Evolutionary conservation across 92 coral and sea anemone genomes (phyloP).

Genomic region (Palythoa caribaeorum): DNA sequence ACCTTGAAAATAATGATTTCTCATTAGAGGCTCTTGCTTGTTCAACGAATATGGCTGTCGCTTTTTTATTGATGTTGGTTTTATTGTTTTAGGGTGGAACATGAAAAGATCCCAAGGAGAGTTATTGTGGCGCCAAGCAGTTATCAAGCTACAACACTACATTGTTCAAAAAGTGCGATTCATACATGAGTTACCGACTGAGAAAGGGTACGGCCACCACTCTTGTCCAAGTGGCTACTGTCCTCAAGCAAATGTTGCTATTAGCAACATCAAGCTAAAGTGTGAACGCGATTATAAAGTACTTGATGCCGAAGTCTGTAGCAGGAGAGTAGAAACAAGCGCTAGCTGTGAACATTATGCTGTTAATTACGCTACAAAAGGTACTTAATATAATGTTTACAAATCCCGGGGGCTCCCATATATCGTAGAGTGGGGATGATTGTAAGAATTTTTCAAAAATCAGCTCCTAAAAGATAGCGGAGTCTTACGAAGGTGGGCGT

Average conservation of each 20-base stretch:
- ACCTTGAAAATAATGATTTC: no score
- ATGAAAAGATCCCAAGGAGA: slow-evolving; percentile 85
- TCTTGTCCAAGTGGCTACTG: neutral
- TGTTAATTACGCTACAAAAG: slow-evolving; percentile 28
- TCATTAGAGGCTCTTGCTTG: no score
- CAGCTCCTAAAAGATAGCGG: no score
- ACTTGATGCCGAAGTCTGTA: slow-evolving; percentile 60
- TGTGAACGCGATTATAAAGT: slow-evolving; percentile 13
- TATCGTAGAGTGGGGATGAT: no score
- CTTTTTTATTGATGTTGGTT: neutral
- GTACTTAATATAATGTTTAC: neutral
- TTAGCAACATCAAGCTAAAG: slow-evolving; percentile 8
- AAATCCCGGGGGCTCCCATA: no score
- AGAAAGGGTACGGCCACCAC: neutral
- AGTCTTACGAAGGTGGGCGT: no score
- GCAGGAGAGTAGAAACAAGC: slow-evolving; percentile 46
- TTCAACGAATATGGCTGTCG: no score
- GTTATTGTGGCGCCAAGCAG: slow-evolving; percentile 84
- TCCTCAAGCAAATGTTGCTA: neutral
- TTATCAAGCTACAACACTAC: slow-evolving; percentile 71
- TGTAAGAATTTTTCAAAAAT: neutral
- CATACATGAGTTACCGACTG: slow-evolving; percentile 63
- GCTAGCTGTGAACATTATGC: slow-evolving; percentile 81
- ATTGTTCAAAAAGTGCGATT: slow-evolving; percentile 72
- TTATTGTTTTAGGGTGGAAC: slow-evolving; percentile 71